phyloP scores from a whole-genome alignment of 2,797 vertebrate species.

The Staurois parvus region DNA sequence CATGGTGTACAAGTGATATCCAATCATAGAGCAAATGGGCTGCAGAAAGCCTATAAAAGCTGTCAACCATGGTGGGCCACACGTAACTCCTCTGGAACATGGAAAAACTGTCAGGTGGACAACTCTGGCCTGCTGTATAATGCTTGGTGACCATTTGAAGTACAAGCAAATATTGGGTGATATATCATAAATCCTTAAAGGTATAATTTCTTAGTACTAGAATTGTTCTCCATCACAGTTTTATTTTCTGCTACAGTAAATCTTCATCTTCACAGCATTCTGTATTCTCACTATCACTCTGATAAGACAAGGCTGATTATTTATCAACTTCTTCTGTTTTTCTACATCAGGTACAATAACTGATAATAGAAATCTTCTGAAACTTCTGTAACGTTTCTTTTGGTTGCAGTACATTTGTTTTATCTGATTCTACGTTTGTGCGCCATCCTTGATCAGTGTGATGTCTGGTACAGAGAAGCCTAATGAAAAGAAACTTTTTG shows the following conservation, averaged over 20 bases:
- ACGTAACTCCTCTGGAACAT: background rate
- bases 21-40: no score
- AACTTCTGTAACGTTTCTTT: background rate
- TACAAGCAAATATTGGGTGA: background rate
- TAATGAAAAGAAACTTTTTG: constrained; percentile 44
- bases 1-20: no score
- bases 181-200: no score
- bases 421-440: constrained; percentile 4
- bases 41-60: no score
- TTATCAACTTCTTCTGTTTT: constrained; percentile 8
- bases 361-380: constrained; percentile 15
- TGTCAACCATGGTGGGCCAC: no score
- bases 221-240: background rate
- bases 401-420: background rate
- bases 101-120: background rate
- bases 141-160: background rate
- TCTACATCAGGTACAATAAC: background rate
- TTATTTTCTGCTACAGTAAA: background rate
- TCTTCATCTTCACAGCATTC: background rate
- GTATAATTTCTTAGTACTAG: no score
- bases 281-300: background rate
- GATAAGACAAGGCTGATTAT: background rate
- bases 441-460: background rate
- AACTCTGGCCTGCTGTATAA: background rate
- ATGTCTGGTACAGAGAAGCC: background rate